Evolutionary conservation across 1,140 invertebrate genomes (phyloP), one percentile per base, ranked within the genome.

Genomic region (Camponotus pennsylvanicus): DNA sequence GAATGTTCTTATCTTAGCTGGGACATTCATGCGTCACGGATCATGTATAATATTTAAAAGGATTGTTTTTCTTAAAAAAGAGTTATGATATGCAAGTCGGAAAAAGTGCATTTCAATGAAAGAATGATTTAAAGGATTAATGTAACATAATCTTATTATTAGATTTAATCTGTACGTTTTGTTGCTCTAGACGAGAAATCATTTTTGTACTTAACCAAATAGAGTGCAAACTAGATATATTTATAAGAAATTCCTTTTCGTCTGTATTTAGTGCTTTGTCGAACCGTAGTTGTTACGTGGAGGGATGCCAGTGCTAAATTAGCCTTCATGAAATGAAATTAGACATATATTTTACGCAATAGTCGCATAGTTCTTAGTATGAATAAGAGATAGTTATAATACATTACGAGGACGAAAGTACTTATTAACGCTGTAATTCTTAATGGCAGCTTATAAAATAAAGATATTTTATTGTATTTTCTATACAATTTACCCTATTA

Each of bases 371-470:
- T 80, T 21, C 49, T 80, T 80, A 80, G 37, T 77, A n/a, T 49
- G 15, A 21, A 32, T 70, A 80, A 57, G 66, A 57, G 18, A 45
- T 18, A 37, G 49, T 40, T 49, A 27, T 27, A 52, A 15, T 79
- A 76, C 55, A 76, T 59, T 34, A 27, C 79, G 21, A 63, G 75
- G 70, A 86, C 15, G 55, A 85, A 57, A 63, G 49, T 88, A 88
- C 80, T 80, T 86, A 86, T 86, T 64, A 87, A 69, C 55, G 86
- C 37, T 64, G 85, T 78, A 89, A 77, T 66, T 83, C 40, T 83
- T 89, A 84, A 89, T 59, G 77, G 66, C 85, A 87, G 59, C 76
- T 90, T 89, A 85, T 70, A 42, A 87, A 90, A 89, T 89, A 89
- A 87, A 90, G 37, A 79, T 80, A 85, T 90, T 89, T 90, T 89